These are phyloP conservation scores for Tyto alba DNA, from an alignment of 2,113 vertebrate genomes.

Conservation along the genomic window DNA sequence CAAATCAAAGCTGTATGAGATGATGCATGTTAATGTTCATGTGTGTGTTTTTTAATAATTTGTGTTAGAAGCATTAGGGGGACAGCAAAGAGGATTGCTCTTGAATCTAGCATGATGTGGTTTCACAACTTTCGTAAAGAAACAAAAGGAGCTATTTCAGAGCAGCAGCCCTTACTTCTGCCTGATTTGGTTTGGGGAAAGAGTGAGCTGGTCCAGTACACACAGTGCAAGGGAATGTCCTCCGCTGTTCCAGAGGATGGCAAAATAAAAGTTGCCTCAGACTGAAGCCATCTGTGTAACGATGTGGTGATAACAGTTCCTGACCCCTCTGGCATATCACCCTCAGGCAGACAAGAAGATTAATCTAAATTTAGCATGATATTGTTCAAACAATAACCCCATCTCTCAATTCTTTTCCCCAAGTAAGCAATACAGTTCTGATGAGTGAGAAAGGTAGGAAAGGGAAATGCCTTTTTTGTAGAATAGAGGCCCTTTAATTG, in stretches of 20 bases:
- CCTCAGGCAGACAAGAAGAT: neutral
- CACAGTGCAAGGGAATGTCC: neutral
- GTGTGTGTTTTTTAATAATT: neutral
- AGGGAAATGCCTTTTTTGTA: constrained; percentile 33
- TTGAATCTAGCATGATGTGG: neutral
- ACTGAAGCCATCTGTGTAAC: neutral
- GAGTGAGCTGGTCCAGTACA: neutral
- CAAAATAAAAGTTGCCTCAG: neutral
- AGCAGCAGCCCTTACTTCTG: neutral
- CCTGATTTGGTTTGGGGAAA: neutral
- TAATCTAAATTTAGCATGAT: neutral
- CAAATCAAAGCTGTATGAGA: neutral
- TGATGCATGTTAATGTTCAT: neutral
- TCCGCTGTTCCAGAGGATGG: neutral
- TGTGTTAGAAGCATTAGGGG: neutral
- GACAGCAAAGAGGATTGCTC: neutral
- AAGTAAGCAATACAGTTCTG: neutral
- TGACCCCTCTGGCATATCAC: neutral
- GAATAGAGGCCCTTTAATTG: neutral
- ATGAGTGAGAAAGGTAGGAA: neutral
- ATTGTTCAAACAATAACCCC: constrained; percentile 9
- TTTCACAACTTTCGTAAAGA: neutral
- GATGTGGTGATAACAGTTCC: neutral
- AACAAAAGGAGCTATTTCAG: neutral
- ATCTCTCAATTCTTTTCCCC: neutral